Percentiles rank a stretch among this genome's conserved stretches.
Evolutionary conservation across 2,888 invertebrate genomes (phyloP).

Genomic region (Chironomus tentans): DNA sequence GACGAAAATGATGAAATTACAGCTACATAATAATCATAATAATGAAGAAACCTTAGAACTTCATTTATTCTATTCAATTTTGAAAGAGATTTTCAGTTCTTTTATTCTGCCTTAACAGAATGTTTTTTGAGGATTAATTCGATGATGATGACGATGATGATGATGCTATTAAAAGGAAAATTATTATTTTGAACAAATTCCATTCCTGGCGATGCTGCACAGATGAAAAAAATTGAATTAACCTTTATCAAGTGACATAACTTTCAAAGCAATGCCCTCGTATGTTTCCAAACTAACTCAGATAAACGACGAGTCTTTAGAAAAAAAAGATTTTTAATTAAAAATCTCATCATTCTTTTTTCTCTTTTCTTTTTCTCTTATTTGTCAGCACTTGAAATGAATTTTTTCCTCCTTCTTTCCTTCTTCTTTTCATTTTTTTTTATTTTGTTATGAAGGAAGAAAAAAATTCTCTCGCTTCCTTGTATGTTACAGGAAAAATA

Average conservation of each 20-base stretch:
- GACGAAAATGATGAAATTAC: neutral
- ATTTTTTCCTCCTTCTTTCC: neutral
- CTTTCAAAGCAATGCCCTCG: neutral
- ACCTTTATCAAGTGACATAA: neutral
- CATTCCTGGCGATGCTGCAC: too few relatives aligned
- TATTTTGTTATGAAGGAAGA: neutral
- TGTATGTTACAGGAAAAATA: slow-evolving; percentile 11
- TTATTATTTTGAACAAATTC: too few relatives aligned
- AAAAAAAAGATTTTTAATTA: slow-evolving; percentile 21
- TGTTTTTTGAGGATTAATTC: neutral
- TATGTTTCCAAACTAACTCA: neutral
- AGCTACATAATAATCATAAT: neutral
- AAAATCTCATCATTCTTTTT: slow-evolving; percentile 25
- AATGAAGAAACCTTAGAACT: slow-evolving; percentile 5
- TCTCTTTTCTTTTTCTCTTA: slow-evolving; percentile 5
- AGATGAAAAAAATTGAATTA: neutral
- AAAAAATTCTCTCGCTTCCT: neutral
- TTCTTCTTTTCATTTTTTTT: neutral
- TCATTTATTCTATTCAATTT: neutral
- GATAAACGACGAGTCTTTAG: neutral
- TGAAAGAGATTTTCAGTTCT: neutral
- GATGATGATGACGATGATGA: neutral
- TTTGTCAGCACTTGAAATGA: slow-evolving; percentile 11
- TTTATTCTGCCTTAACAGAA: neutral
- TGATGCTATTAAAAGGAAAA: too few relatives aligned